Percentiles rank a stretch among this genome's conserved stretches.
phyloP scores from a whole-genome alignment of 2,797 vertebrate genomes.

The Sebastes cheni region DNA sequence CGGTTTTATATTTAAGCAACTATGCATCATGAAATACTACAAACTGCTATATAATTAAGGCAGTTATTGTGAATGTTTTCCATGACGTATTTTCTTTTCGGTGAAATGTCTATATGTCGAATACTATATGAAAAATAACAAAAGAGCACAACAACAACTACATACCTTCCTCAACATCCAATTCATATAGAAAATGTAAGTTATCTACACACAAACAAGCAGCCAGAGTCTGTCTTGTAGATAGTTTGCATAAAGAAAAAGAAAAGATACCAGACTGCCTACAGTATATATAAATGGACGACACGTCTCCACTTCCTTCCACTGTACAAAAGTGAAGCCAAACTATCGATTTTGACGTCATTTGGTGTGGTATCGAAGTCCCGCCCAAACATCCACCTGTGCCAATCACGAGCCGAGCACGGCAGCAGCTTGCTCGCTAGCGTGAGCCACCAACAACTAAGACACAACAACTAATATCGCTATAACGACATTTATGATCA shows the following conservation, averaged over 20 bases:
- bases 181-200: background rate
- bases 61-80: background rate
- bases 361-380: no score
- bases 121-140: background rate
- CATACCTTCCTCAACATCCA: background rate
- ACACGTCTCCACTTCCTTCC: no score
- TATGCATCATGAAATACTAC: background rate
- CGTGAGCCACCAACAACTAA: no score
- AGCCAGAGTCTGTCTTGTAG: background rate
- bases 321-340: no score
- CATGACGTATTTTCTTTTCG: background rate
- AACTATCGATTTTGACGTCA: no score
- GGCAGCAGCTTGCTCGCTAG: no score
- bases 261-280: no score
- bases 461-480: no score
- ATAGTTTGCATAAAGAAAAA: background rate
- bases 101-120: background rate
- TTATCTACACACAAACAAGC: background rate
- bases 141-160: background rate
- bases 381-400: rapidly evolving
- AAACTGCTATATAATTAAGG: background rate
- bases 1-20: background rate
- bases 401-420: no score
- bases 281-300: no score
- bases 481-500: no score